Base-by-base conservation (phyloP, 2,888 invertebrate species). In the Syrphus vitripennis region DNA sequence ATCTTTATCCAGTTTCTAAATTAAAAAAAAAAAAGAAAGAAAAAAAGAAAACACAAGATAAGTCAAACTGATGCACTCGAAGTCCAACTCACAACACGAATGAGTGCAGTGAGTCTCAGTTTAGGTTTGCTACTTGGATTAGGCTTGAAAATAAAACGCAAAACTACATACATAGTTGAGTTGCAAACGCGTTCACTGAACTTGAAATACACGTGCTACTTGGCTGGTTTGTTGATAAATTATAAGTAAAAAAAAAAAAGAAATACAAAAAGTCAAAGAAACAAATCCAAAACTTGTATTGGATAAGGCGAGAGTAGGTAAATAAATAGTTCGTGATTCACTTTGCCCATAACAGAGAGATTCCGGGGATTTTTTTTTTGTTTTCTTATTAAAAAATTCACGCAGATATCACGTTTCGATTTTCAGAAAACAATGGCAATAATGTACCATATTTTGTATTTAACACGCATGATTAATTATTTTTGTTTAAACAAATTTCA, bases 171-270 rank as follows among this genome's bases (percentile, higher is more conserved):
- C n/a, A 31, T 50, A 34, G 67, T 50, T 67, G 12, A 34, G 31
- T 61, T 69, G 40, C 40, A 45, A 70, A 78, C 61, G 69, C 78
- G 72, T 83, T 78, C 78, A 83, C 83, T 83, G 83, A 83, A 83
- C 83, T 83, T 83, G 83, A 42, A 83, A 77, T 59, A 37, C 83
- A 83, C 83, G 72, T 83, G 83, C 72, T 83, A 29, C 29, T 78
- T 21, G 34, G 26, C 57, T 83, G 77, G 48, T 78, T 78, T 83
- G 82, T 83, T 83, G 71, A 83, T 65, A 61, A 77, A 21, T 21
- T 34, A 50, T 21, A 29, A 14, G 16, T 14, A 0, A 31, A 10
- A 16, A 34, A 31, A 29, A 55, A 42, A 42, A 55, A 63, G 55
- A n/a, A n/a, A 37, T 29, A 45, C 31, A 31, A n/a, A n/a, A n/a